Evolutionary conservation across 2,888 invertebrate genomes (phyloP), one percentile per base, ranked within the genome.

Genomic region (Digitonthophagus gazella): DNA sequence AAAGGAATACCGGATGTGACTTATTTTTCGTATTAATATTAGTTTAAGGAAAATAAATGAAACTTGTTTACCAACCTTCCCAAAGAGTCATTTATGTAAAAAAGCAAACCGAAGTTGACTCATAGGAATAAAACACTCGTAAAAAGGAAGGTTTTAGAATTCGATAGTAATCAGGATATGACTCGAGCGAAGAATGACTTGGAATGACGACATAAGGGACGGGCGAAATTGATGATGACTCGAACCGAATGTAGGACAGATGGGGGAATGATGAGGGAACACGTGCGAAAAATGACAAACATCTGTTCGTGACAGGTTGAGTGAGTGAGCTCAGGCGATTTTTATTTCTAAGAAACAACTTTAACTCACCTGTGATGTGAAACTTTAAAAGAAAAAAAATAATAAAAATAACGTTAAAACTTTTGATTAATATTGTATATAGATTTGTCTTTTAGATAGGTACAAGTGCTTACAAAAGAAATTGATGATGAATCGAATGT

Each of bases 201-300:
- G 15, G 57, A 57, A 19, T 61, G 61, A 61, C 18, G 61, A 61
- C 61, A 61, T 61, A 61, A 6, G 20, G 61, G 61, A 61, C 18
- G 4, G 18, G 18, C 15, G 6, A 16, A 15, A 61, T 16, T 61
- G 16, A 57, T 61, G 61, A 61, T 61, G 61, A 19, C 61, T 20
- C 16, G 15, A 16, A 14, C 16, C 18, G 20, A 61, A 61, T 61
- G 20, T 61, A 19, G 61, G 61, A 19, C 61, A 61, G 61, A 61
- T 61, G 61, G 61, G n/a, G 20, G 61, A 8, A n/a, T n/a, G n/a
- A n/a, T n/a, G n/a, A n/a, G n/a, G n/a, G n/a, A 61, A 61, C 61
- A 61, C 61, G 61, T 61, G 61, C 61, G 61, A 61, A 61, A 61
- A 61, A 18, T 61, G 16, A 19, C 11, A 18, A 16, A 18, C 61